Conservation (phyloP, 2,113 vertebrate species). For the Scomber scombrus region DNA sequence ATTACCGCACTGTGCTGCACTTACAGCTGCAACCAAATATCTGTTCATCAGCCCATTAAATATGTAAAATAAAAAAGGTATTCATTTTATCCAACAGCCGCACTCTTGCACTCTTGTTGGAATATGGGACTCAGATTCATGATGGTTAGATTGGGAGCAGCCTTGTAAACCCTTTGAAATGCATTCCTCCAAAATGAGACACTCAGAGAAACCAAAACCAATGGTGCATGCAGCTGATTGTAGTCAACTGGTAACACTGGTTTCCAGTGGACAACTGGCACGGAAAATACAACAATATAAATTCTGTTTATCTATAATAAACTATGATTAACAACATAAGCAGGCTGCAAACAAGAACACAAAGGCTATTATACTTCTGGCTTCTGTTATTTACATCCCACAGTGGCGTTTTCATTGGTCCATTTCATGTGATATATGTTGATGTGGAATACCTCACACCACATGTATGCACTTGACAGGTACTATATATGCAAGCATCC, state of each 20-base stretch:
- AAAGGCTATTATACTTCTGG: not conserved
- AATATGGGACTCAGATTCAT: slow-evolving; percentile 1
- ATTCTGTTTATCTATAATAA: not conserved
- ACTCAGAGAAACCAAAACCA: too few relatives aligned
- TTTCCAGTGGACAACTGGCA: not conserved
- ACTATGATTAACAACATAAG: not conserved
- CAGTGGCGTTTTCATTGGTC: slow-evolving; percentile 15
- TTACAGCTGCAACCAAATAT: not conserved
- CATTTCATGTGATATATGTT: slow-evolving; percentile 21
- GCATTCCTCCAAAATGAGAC: too few relatives aligned
- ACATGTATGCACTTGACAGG: slow-evolving; percentile 8
- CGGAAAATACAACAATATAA: not conserved
- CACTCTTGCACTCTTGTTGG: not conserved
- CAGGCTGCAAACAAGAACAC: not conserved
- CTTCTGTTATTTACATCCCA: not conserved
- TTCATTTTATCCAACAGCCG: not conserved
- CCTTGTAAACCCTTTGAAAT: not conserved
- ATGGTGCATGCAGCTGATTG: too few relatives aligned
- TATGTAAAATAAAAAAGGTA: not conserved
- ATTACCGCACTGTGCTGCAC: not conserved
- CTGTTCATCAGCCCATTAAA: not conserved
- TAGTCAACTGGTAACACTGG: too few relatives aligned
- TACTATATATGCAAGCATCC: not conserved
- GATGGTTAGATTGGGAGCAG: not conserved
- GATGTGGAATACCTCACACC: not conserved